A percentile compares a stretch with the other conserved stretches of the same genome.
phyloP scores from a whole-genome alignment of 2,888 invertebrate genomes.

The Anarsia innoxiella region DNA sequence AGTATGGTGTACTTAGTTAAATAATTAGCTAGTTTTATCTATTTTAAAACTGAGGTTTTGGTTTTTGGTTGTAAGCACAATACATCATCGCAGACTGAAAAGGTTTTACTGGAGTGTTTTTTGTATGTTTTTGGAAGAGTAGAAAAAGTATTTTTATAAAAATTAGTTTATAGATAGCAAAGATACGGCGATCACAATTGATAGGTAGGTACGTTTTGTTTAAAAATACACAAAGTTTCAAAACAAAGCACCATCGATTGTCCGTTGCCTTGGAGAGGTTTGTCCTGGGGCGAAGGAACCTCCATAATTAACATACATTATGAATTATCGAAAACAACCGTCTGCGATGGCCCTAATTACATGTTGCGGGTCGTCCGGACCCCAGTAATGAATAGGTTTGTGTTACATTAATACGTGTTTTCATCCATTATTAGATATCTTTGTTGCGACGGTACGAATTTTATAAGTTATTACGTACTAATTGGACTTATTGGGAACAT shows the following conservation, averaged over 20 bases:
- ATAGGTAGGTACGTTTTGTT: no score
- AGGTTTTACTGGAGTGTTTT: no score
- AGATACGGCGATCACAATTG: no score
- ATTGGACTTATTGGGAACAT: slow-evolving; percentile 39
- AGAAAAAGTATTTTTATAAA: no score
- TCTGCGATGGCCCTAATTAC: slow-evolving; percentile 63
- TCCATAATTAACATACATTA: slow-evolving; percentile 73
- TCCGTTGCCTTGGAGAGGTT: slow-evolving; percentile 20
- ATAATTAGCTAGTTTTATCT: no score
- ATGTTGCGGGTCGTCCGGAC: slow-evolving; percentile 36
- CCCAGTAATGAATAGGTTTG: slow-evolving; percentile 58
- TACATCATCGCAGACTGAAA: no score
- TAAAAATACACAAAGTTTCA: slow-evolving; percentile 1
- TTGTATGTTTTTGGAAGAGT: no score
- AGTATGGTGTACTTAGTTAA: no score
- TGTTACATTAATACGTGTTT: slow-evolving; percentile 61
- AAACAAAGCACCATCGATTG: slow-evolving; percentile 8
- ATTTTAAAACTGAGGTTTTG: no score
- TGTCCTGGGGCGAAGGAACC: slow-evolving; percentile 52
- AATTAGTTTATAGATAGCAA: no score
- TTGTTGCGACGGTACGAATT: slow-evolving; percentile 53
- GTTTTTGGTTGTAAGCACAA: no score
- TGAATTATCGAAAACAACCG: slow-evolving; percentile 71
- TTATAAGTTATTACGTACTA: slow-evolving; percentile 51
- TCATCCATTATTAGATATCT: slow-evolving; percentile 54